These are phyloP conservation scores for Picus viridis DNA, from an alignment of 2,797 vertebrate species.

Conservation along the genomic window DNA sequence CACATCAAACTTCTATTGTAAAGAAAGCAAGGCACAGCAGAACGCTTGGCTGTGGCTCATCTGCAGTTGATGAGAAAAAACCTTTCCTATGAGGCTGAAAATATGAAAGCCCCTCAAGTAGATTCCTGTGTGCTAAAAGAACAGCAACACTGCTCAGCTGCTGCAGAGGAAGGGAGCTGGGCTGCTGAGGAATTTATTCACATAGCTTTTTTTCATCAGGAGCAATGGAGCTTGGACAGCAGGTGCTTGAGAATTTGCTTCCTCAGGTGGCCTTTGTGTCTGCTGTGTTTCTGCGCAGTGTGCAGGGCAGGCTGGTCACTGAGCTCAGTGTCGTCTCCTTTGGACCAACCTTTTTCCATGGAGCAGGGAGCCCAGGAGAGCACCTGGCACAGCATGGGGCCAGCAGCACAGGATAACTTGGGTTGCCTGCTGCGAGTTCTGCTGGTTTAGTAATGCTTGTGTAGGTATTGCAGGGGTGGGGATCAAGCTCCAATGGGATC, in stretches of 20 bases:
- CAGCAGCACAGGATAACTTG: not conserved
- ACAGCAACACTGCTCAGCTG: not conserved
- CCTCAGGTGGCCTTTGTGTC: rapidly evolving
- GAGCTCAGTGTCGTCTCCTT: rapidly evolving
- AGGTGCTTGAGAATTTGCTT: not conserved
- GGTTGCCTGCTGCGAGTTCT: not conserved
- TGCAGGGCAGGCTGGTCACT: not conserved
- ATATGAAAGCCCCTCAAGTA: not conserved
- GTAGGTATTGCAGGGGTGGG: not conserved
- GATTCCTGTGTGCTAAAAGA: not conserved
- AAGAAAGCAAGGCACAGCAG: not conserved
- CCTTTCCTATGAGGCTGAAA: not conserved
- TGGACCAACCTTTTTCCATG: rapidly evolving
- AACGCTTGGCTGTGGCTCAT: not conserved
- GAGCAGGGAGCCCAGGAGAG: rapidly evolving
- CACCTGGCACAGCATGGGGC: not conserved
- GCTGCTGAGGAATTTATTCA: not conserved
- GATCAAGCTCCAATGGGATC: not conserved
- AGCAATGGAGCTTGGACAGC: no score
- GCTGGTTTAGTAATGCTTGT: not conserved
- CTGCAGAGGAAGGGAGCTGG: rapidly evolving
- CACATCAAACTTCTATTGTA: not conserved
- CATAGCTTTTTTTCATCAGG: not conserved
- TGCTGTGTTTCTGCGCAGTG: rapidly evolving
- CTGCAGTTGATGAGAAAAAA: not conserved